A percentile compares a stretch with the other conserved stretches of the same genome.
Evolutionary conservation across 2,113 vertebrate genomes (phyloP).

Genomic region (Nesospiza acunhae): DNA sequence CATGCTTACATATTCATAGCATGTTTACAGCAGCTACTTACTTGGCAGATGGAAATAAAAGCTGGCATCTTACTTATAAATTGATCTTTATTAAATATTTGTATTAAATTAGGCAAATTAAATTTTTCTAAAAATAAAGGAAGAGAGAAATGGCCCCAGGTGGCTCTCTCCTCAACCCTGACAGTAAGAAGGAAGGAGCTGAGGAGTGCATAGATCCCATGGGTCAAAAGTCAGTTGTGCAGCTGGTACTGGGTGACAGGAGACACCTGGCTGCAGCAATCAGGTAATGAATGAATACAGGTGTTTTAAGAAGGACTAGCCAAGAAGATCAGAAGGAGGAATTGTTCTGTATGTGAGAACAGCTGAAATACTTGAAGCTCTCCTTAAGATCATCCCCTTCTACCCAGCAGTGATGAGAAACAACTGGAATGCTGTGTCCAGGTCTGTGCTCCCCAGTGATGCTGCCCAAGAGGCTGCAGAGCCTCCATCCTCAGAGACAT

Average conservation of each 20-base stretch:
- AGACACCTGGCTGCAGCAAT: neutral
- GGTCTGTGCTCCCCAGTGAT: neutral
- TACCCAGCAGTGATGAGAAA: neutral
- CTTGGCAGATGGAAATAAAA: neutral
- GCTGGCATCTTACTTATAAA: neutral
- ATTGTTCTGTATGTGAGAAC: neutral
- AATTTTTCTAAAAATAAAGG: neutral
- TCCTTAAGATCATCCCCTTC: neutral
- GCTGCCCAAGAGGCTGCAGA: neutral
- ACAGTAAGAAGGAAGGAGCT: neutral
- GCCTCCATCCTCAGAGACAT: neutral
- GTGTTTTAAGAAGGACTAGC: neutral
- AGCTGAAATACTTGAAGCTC: neutral
- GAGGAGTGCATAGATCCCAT: neutral
- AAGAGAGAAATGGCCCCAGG: neutral
- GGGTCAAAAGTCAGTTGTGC: neutral
- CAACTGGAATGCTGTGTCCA: neutral
- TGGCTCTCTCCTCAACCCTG: neutral
- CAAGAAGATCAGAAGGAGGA: neutral
- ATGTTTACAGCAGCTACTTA: neutral
- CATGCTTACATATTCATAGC: neutral
- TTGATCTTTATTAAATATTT: neutral
- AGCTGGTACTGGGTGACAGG: neutral
- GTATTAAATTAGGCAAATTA: neutral
- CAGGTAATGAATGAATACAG: neutral